Evolutionary conservation across 1,140 invertebrate species (phyloP), one percentile per base, ranked within the genome.

Genomic region (Antheraea mylitta): DNA sequence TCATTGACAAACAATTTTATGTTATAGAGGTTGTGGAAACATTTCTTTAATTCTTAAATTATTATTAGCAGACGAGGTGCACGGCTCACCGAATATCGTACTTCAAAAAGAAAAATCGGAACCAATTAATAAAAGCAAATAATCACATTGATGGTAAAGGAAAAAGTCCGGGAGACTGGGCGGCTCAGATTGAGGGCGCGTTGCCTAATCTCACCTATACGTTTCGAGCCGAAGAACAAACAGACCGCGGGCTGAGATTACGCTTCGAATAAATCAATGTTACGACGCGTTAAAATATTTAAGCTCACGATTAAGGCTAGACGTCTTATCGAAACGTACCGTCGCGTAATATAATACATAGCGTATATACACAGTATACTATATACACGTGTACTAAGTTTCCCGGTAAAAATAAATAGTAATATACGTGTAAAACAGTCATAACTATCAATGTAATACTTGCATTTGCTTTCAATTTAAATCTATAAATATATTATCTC

Each of bases 221-320:
- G 86, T 90, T 85, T 90, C 80, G 81, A 90, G 90, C 83, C 86
- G 79, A 77, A 85, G 86, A 90, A 90, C 90, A 92, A 92, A 92
- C 90, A 92, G 89, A 82, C 88, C 86, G 79, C 87, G 87, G 85
- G 86, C 82, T 78, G 81, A 90, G 90, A 90, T 92, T 90, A 89
- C 82, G 85, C 79, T 82, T 72, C 81, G 84, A 88, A 92, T 92
- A 92, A 92, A 92, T 92, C 90, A 92, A 91, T 92, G 88, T 90
- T 91, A 86, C 86, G 84, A 89, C 88, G 90, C 86, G 90, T 92
- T 92, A 90, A 92, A 92, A 92, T 91, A 90, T 92, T 90, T 90
- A 92, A 92, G 88, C 87, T 83, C 82, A 83, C 88, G 90, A 92
- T 92, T 92, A 92, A 92, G 90, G 87, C 85, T 72, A 79, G 83